These are phyloP conservation scores for Cryptoblepharus egeriae DNA, from an alignment of 2,797 vertebrate species.

Conservation along the genomic window DNA sequence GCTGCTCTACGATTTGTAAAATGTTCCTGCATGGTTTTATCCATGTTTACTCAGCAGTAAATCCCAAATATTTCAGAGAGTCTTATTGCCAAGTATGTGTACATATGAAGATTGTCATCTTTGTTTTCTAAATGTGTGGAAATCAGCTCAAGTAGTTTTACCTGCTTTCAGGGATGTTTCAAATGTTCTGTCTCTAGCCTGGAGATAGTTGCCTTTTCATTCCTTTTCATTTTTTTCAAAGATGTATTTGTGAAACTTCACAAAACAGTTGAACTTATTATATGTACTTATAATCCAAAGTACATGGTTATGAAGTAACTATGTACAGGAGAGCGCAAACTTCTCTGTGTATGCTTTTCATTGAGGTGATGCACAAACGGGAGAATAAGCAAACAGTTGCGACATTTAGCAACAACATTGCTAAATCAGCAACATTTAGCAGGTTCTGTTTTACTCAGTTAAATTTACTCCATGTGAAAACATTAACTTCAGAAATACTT, in stretches of 20 bases:
- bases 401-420: too few species aligned
- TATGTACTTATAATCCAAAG: too few species aligned
- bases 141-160: too few species aligned
- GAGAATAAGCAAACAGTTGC: neutral
- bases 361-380: neutral
- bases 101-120: neutral
- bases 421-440: neutral
- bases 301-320: too few species aligned
- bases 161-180: neutral
- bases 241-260: neutral
- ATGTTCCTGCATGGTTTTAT: too few species aligned
- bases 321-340: neutral
- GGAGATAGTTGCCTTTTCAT: neutral
- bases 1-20: too few species aligned
- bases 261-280: neutral
- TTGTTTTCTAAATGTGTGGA: too few species aligned
- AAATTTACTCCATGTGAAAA: neutral
- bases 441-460: neutral
- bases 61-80: too few species aligned
- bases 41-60: too few species aligned
- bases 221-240: neutral
- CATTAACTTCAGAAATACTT: neutral
- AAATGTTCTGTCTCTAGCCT: neutral
- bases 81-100: neutral
- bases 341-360: neutral